phyloP scores from a whole-genome alignment of 2,888 invertebrate species.

The Folsomia manolachei region DNA sequence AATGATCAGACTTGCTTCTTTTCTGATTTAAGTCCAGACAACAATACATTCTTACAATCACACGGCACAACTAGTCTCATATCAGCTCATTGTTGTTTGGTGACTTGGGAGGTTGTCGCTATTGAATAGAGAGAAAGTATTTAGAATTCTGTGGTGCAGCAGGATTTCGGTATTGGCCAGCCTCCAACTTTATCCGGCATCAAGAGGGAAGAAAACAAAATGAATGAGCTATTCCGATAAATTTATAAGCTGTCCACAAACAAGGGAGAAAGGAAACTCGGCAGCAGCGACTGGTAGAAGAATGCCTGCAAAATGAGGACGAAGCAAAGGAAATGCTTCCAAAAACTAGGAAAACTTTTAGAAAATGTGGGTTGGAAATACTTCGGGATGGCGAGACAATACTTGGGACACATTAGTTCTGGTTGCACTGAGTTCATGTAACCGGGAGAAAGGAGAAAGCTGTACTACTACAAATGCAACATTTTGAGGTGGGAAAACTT shows the following conservation, averaged over 20 bases:
- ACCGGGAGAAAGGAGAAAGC: too few relatives aligned
- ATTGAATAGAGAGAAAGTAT: too few relatives aligned
- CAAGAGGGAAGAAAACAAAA: neutral
- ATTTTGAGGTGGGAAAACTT: neutral
- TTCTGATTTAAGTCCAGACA: too few relatives aligned
- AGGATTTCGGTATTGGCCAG: neutral
- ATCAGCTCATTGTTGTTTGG: too few relatives aligned
- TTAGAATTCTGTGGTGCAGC: neutral
- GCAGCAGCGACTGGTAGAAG: too few relatives aligned
- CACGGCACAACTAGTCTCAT: too few relatives aligned
- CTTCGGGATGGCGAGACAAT: neutral
- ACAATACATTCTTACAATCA: too few relatives aligned
- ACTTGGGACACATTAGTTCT: neutral
- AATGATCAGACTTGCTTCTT: too few relatives aligned
- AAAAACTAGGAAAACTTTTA: neutral
- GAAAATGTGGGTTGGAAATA: neutral
- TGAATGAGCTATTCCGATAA: slow-evolving; percentile 1
- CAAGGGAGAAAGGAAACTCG: neutral
- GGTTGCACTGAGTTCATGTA: too few relatives aligned
- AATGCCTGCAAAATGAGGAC: too few relatives aligned
- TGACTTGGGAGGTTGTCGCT: neutral
- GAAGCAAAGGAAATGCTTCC: neutral
- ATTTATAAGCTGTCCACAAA: slow-evolving; percentile 11
- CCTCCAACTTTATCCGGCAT: neutral
- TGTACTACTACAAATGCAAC: too few relatives aligned